These are phyloP conservation scores for Ammodytes marinus DNA, from an alignment of 2,113 vertebrate species.

Conservation along the genomic window DNA sequence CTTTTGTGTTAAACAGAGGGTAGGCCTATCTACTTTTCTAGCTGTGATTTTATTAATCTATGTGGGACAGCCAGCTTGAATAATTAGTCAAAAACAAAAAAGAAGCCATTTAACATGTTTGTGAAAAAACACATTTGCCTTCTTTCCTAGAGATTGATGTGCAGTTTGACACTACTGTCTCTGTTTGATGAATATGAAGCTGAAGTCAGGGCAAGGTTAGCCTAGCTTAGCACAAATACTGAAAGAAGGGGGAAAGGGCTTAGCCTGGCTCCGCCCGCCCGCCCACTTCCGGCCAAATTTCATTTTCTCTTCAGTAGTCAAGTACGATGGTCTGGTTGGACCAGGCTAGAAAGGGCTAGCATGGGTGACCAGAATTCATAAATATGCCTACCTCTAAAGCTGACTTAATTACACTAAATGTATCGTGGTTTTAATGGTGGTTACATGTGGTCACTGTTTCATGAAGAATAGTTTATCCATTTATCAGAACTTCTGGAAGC, in stretches of 20 bases:
- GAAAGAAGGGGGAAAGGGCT: not conserved
- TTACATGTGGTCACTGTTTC: not conserved
- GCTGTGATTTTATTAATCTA: not conserved
- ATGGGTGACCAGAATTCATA: not conserved
- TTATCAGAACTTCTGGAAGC: not conserved
- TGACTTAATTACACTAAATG: not conserved
- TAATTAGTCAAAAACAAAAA: not conserved
- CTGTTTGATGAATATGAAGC: not conserved
- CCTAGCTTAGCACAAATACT: not conserved
- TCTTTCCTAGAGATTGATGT: not conserved
- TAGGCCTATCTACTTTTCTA: not conserved
- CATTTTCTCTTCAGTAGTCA: too few species aligned
- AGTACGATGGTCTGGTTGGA: too few species aligned
- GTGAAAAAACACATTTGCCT: not conserved
- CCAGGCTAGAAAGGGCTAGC: not conserved
- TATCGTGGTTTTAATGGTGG: not conserved
- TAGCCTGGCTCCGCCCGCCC: too few species aligned
- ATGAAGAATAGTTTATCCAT: not conserved
- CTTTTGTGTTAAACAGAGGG: not conserved
- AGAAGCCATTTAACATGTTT: too few species aligned
- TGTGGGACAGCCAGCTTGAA: not conserved
- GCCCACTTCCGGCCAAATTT: too few species aligned
- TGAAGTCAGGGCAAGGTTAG: not conserved
- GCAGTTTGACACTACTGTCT: not conserved
- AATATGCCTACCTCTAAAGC: not conserved